Percentiles rank a stretch among this genome's conserved stretches.
phyloP scores from a whole-genome alignment of 2,113 vertebrate genomes.

The Pomatostomus ruficeps region DNA sequence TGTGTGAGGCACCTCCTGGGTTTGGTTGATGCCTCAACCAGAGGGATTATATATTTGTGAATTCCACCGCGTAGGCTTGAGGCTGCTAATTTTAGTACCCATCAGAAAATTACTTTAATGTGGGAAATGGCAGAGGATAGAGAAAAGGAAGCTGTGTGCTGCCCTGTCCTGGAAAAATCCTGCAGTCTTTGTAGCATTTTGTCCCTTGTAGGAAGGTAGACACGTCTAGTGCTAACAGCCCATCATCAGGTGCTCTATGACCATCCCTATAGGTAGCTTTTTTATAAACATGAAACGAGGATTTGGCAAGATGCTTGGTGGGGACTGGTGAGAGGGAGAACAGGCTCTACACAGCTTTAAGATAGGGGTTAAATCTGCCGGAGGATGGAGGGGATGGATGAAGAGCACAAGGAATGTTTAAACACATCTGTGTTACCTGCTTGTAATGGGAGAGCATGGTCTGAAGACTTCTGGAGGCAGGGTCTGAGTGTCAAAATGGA shows the following conservation, averaged over 20 bases:
- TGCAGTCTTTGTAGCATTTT: neutral
- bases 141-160: neutral
- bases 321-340: neutral
- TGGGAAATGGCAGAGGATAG: neutral
- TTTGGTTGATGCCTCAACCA: neutral
- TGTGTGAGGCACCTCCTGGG: fast-evolving
- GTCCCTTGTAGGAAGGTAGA: neutral
- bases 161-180: neutral
- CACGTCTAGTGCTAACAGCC: neutral
- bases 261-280: neutral
- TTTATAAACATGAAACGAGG: neutral
- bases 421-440: neutral
- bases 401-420: neutral
- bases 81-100: neutral
- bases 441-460: neutral
- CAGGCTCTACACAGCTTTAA: neutral
- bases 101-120: neutral
- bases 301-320: neutral
- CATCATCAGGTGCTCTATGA: neutral
- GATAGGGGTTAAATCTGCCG: neutral
- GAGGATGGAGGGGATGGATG: neutral
- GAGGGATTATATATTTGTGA: neutral
- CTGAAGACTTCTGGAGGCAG: neutral
- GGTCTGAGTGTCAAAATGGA: neutral
- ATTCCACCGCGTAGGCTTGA: neutral